Base-by-base conservation (phyloP, 2,888 invertebrate species). In the Dusona sp. region DNA sequence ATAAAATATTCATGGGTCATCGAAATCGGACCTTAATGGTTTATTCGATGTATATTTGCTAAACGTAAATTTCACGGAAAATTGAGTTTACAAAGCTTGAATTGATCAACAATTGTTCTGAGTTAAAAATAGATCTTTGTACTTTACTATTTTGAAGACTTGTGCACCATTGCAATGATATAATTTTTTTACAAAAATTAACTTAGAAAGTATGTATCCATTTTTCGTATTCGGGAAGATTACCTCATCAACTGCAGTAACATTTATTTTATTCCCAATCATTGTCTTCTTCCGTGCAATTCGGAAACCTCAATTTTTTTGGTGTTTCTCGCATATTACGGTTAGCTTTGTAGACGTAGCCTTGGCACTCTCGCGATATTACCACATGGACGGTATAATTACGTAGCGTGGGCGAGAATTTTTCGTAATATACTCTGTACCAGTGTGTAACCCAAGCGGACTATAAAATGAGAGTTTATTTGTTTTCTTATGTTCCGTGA, bases 381-480 rank as follows among this genome's bases (percentile, higher is more conserved):
- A 68, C 54, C 68, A 38, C 70, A 57, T 25, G 51, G 22, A 70
- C 70, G 70, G 19, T 61, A 70, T 70, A 79, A 79, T 79, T 70
- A 70, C 45, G 38, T 16, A 45, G 48, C 45, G 25, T 29, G 36
- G 33, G 16, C 36, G 61, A 48, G 22, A 45, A 79, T 57, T 61
- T 79, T 64, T 70, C 51, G 22, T 54, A 54, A 42, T 64, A 79
- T 36, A 45, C 70, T 72, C 48, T 22, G 33, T 61, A 72, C 22
- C n/a, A 45, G 48, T 9, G 42, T 45, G 36, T 11, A 22, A 48
- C 57, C 45, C 79, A 48, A 22, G 11, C 51, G 25, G 25, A 72
- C 57, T n/a, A 57, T 61, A 61, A 72, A 45, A 79, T 61, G 57
- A 64, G 72, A 72, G 33, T 79, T 70, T 79, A 79, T 79, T 72